These are phyloP conservation scores for Cyanoliseus patagonus DNA, from an alignment of 2,113 vertebrate genomes.

Conservation along the genomic window DNA sequence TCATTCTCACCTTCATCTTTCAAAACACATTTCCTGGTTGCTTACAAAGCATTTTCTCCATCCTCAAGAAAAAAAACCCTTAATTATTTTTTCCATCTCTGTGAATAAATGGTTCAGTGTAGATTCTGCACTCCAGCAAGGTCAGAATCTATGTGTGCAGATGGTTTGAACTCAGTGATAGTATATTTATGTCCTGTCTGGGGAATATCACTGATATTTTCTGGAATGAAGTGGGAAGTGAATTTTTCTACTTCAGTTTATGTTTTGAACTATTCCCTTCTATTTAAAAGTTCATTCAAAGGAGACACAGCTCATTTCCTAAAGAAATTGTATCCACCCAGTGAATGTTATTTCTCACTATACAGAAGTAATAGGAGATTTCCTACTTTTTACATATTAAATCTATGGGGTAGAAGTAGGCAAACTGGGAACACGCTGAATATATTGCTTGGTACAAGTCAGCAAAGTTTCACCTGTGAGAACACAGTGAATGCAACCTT, in stretches of 20 bases:
- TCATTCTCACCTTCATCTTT: constrained; percentile 8
- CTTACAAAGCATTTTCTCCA: neutral
- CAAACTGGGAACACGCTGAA: constrained; percentile 43
- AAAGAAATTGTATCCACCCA: constrained; percentile 56
- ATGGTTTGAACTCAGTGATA: constrained; percentile 3
- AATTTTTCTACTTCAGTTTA: constrained; percentile 58
- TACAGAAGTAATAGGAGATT: constrained; percentile 69
- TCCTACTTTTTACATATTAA: constrained; percentile 20
- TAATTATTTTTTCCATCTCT: neutral
- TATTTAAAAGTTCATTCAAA: constrained; percentile 55
- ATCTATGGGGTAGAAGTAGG: no score
- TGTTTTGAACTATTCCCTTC: constrained; percentile 57
- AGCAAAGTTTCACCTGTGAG: constrained; percentile 58
- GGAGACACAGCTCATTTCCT: constrained; percentile 69
- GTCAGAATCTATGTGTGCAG: constrained; percentile 8
- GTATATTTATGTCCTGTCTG: neutral
- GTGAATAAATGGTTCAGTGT: constrained; percentile 33
- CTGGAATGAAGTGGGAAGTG: constrained; percentile 23
- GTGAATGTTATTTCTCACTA: constrained; percentile 35
- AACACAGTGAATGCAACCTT: constrained; percentile 50
- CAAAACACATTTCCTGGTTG: neutral
- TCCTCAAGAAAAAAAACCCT: neutral
- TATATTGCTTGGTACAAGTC: constrained; percentile 70
- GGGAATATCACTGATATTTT: constrained; percentile 35
- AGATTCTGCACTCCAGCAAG: neutral